Percentiles rank a stretch among this genome's conserved stretches.
These are phyloP conservation scores for Syrphus vitripennis DNA, from an alignment of 2,888 invertebrate genomes.

Conservation along the genomic window DNA sequence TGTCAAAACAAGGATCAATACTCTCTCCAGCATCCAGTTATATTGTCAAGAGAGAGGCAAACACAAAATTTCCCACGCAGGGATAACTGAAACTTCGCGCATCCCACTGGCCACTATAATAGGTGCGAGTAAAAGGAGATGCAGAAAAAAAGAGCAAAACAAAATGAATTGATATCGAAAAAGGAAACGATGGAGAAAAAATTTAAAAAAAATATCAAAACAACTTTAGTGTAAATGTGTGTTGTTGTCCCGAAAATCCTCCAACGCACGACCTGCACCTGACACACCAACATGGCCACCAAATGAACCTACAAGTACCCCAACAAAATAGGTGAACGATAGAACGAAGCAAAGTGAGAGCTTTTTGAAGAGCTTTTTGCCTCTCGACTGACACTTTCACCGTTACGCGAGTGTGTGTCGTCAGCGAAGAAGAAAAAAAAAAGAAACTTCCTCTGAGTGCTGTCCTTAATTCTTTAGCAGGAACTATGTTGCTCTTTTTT, in stretches of 20 bases:
- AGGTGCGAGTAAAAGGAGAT: neutral
- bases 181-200: constrained; percentile 32
- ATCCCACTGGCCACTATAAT: neutral
- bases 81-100: constrained; percentile 39
- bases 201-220: constrained; percentile 37
- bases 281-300: neutral
- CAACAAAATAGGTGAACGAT: constrained; percentile 48
- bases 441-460: constrained; percentile 16
- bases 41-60: constrained; percentile 38
- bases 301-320: neutral
- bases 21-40: constrained; percentile 66
- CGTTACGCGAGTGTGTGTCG: constrained; percentile 16
- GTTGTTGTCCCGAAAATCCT: neutral
- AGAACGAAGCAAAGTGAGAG: constrained; percentile 51
- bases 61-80: constrained; percentile 44
- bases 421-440: too few relatives aligned
- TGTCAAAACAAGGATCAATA: constrained; percentile 65
- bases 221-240: constrained; percentile 22
- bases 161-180: constrained; percentile 21
- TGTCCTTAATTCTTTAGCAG: constrained; percentile 27
- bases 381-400: constrained; percentile 30
- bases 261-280: neutral
- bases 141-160: constrained; percentile 47
- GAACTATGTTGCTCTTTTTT: constrained; percentile 18
- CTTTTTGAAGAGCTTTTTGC: constrained; percentile 50